Evolutionary conservation across 2,797 vertebrate genomes (phyloP), one percentile per base, ranked within the genome.

Genomic region (Notoglanidium macrostoma): DNA sequence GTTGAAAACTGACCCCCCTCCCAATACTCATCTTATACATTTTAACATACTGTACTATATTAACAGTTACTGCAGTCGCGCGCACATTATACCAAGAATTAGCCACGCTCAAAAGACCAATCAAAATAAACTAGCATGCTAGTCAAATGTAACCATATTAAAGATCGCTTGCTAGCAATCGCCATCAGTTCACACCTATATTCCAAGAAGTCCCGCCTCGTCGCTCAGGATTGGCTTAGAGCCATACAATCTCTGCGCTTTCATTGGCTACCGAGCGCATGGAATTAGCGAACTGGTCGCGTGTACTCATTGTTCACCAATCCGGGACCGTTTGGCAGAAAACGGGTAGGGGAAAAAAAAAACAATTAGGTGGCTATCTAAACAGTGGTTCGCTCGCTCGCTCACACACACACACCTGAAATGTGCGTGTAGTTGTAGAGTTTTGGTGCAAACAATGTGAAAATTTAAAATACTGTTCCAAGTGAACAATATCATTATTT

Each of bases 121-220:
- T 23, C 57, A 82, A 49, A 63, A 80, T 80, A 61, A 79, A 67
- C 44, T 83, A 83, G 63, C 61, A 49, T 82, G 80, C 80, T 82
- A 65, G n/a, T 49, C 61, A 65, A 67, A 35, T 0, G 26, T 29
- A 65, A 29, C 26, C 7, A 8, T 0, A 67, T 29, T 29, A 76
- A 49, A 17, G 10, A 82, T 35, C 35, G 35, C 35, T 35, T 35
- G 35, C 35, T 32, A 83, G 63, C 63, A 29, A 32, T 23, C 57
- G 12, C 78, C 49, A 51, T 19, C 44, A 49, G 0, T 23, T 51
- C 65, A 21, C 81, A 68, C 81, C 81, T 35, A 6, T 68, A 35
- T 68, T 83, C 63, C 46, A 23, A 23, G 17, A 68, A 23, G 21
- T 83, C 63, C 81, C 81, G 49, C 81, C 81, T 23, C 11, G 1